Conservation (phyloP, 2,113 vertebrate genomes). For the Pseudopipra pipra region DNA sequence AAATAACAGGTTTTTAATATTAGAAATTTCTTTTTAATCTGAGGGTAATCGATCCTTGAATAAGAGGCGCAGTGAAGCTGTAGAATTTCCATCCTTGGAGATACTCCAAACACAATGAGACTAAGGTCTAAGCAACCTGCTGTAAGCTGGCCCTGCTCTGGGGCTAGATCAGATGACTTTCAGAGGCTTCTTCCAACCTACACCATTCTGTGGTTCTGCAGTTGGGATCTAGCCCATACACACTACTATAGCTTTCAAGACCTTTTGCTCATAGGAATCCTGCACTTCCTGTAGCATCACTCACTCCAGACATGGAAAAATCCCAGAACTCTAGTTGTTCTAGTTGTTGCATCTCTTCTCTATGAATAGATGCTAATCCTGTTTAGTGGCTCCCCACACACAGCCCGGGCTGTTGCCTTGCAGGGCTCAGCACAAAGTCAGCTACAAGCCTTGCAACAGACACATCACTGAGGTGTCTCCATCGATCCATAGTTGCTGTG, state of each 20-base stretch:
- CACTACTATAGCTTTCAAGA: neutral
- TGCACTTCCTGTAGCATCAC: too few species aligned
- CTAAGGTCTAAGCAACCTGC: neutral
- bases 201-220: neutral
- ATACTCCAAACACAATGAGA: neutral
- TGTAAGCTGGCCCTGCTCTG: neutral
- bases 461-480: neutral
- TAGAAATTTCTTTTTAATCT: neutral
- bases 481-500: fast-evolving
- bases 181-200: neutral
- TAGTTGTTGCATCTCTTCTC: neutral
- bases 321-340: fast-evolving
- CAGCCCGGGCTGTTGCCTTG: neutral
- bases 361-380: fast-evolving
- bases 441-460: fast-evolving
- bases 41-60: neutral
- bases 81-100: neutral
- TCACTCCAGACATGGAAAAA: neutral
- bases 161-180: neutral
- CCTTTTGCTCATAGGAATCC: neutral
- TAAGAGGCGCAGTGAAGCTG: neutral
- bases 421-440: neutral
- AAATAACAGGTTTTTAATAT: neutral
- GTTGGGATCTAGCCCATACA: neutral
- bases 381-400: fast-evolving